phyloP scores from a whole-genome alignment of 30 jellyfish, hydroid and myxozoan species.

The Clytia hemisphaerica region DNA sequence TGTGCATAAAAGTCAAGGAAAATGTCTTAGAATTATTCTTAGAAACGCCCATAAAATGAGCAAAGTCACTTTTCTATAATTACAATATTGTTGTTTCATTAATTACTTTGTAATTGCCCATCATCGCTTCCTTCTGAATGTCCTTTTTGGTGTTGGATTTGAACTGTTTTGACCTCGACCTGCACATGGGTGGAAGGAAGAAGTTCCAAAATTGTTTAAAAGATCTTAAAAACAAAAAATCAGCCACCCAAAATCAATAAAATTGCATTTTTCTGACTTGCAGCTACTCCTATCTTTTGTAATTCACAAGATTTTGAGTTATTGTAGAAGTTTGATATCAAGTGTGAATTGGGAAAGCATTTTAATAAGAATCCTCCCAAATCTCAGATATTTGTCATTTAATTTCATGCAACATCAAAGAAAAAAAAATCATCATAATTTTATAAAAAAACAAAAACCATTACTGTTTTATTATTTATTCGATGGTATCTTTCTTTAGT shows the following conservation, averaged over 20 bases:
- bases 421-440: neutral
- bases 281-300: too few relatives aligned
- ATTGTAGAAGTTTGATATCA: too few relatives aligned
- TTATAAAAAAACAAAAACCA: neutral
- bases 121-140: neutral
- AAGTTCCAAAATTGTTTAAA: too few relatives aligned
- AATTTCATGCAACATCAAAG: neutral
- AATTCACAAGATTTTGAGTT: too few relatives aligned
- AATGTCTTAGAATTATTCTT: too few relatives aligned
- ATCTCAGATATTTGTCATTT: neutral
- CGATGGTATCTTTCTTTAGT: slow-evolving; percentile 14
- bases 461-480: slow-evolving; percentile 4
- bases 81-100: neutral
- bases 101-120: slow-evolving; percentile 1
- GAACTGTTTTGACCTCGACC: slow-evolving; percentile 16
- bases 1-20: too few relatives aligned
- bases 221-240: neutral
- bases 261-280: too few relatives aligned
- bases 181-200: neutral
- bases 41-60: too few relatives aligned
- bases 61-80: too few relatives aligned
- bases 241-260: too few relatives aligned
- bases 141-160: neutral
- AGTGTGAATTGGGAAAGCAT: too few relatives aligned
- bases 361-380: neutral